These are phyloP conservation scores for Harpagus bidentatus DNA, from an alignment of 2,113 vertebrate species.

Conservation along the genomic window DNA sequence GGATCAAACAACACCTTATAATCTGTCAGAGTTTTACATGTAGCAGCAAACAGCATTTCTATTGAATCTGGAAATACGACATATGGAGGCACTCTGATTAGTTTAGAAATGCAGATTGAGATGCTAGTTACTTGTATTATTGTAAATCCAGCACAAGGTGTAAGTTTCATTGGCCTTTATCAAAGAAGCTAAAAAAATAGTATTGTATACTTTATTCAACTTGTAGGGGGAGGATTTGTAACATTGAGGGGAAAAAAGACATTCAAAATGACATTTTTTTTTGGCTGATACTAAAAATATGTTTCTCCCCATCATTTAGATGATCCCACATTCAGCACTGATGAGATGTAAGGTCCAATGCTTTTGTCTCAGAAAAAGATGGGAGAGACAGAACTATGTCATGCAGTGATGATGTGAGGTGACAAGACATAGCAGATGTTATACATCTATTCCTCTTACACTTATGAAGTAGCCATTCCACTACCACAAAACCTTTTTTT, in stretches of 20 bases:
- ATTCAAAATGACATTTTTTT: neutral
- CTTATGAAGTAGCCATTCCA: neutral
- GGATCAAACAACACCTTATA: neutral
- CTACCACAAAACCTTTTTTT: neutral
- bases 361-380: neutral
- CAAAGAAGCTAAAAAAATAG: neutral
- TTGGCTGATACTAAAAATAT: neutral
- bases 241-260: neutral
- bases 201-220: neutral
- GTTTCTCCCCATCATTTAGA: neutral
- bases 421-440: neutral
- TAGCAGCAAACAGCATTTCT: neutral
- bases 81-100: neutral
- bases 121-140: neutral
- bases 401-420: neutral
- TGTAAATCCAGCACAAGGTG: neutral
- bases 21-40: neutral
- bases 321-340: neutral
- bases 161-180: neutral
- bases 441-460: neutral
- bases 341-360: neutral
- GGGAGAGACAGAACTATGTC: neutral
- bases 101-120: neutral
- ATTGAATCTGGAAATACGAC: neutral
- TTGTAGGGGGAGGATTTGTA: neutral